Evolutionary conservation across 2,113 vertebrate species (phyloP).

Genomic region (Colius striatus): DNA sequence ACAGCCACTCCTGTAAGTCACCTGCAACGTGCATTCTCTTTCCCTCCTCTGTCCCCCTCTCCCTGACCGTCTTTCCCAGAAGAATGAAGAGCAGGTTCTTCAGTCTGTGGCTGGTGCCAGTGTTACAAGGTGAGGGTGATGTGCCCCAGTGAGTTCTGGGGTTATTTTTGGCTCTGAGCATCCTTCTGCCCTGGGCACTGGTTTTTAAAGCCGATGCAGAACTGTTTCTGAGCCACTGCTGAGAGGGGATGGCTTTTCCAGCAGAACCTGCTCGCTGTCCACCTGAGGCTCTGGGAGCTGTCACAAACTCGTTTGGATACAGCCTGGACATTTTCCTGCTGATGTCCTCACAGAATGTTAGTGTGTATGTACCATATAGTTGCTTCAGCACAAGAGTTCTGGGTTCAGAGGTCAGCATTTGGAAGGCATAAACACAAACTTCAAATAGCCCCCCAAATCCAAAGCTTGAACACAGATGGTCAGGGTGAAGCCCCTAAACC

Average conservation of each 20-base stretch:
- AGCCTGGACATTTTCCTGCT: conserved; percentile 47
- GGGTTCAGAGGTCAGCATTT: background rate
- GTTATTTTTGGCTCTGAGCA: background rate
- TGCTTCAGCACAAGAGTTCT: background rate
- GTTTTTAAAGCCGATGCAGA: background rate
- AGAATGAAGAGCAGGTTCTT: background rate
- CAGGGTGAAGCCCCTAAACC: background rate
- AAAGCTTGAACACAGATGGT: background rate
- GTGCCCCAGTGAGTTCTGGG: background rate
- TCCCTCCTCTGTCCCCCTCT: background rate
- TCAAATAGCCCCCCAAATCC: background rate
- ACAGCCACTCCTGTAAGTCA: background rate
- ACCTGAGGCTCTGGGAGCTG: conserved; percentile 18
- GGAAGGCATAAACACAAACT: background rate
- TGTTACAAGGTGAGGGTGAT: background rate
- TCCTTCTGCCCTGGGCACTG: background rate
- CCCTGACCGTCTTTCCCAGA: background rate
- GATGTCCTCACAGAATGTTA: background rate
- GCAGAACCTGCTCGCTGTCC: conserved; percentile 13
- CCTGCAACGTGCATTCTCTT: background rate
- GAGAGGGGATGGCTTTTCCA: background rate
- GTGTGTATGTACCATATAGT: fast-evolving
- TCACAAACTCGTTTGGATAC: conserved; percentile 73
- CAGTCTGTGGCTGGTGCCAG: background rate
- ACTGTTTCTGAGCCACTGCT: conserved; percentile 15